Percentiles rank a stretch among this genome's conserved stretches.
phyloP scores from a whole-genome alignment of 1,140 invertebrate species.

The Ceratitis capitata region DNA sequence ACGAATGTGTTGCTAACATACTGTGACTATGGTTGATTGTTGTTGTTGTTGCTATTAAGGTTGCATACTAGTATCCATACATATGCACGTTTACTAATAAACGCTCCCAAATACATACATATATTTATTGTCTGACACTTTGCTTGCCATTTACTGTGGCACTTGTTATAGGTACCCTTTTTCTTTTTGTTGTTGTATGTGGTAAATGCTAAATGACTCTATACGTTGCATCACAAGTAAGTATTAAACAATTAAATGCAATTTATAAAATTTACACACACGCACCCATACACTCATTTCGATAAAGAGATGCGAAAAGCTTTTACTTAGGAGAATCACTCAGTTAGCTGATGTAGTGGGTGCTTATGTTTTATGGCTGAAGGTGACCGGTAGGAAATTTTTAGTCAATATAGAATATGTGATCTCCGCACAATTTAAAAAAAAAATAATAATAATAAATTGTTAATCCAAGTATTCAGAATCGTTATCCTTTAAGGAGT shows the following conservation, averaged over 20 bases:
- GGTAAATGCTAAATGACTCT: background rate
- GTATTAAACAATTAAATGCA: conserved; percentile 35
- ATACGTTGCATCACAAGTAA: conserved; percentile 5
- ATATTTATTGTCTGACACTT: conserved; percentile 22
- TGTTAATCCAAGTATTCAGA: no score
- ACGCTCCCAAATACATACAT: no score
- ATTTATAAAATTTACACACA: background rate
- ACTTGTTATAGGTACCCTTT: background rate
- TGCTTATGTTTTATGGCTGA: background rate
- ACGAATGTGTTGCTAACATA: background rate
- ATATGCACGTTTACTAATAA: background rate
- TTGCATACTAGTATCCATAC: background rate
- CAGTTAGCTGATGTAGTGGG: background rate
- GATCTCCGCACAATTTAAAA: no score
- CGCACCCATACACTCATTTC: background rate
- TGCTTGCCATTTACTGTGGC: background rate
- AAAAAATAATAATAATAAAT: no score
- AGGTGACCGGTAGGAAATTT: background rate
- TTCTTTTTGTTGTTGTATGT: background rate
- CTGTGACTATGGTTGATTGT: background rate
- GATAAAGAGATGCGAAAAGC: background rate
- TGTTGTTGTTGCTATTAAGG: background rate
- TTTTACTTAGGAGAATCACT: background rate
- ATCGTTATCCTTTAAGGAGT: no score
- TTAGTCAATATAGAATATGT: no score